phyloP scores from a whole-genome alignment of 2,888 invertebrate species.

The Euplagia quadripunctaria region DNA sequence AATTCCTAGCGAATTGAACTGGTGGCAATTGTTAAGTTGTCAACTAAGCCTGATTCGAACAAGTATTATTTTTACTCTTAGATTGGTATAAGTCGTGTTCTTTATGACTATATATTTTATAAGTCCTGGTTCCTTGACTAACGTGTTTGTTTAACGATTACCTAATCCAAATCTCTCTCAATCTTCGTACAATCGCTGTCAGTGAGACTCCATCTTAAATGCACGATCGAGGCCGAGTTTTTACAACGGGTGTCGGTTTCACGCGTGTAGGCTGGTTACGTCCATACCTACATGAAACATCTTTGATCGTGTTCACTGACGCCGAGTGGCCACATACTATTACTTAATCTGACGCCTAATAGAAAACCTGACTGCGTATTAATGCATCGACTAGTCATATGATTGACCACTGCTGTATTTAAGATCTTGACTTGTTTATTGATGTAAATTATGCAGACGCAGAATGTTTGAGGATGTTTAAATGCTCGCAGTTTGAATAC shows the following conservation, averaged over 20 bases:
- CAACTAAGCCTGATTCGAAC: too few relatives aligned
- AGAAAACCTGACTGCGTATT: slow-evolving; percentile 9
- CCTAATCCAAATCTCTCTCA: not conserved
- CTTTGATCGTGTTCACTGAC: slow-evolving; percentile 37
- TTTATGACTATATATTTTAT: not conserved
- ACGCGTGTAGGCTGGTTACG: slow-evolving; percentile 66
- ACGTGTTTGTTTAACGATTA: too few relatives aligned
- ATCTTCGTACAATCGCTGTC: slow-evolving; percentile 38
- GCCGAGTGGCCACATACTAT: slow-evolving; percentile 25
- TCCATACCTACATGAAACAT: slow-evolving; percentile 55
- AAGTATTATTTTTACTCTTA: not conserved
- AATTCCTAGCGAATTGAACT: too few relatives aligned
- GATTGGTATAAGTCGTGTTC: not conserved
- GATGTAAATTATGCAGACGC: not conserved
- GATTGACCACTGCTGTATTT: not conserved
- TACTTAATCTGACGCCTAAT: slow-evolving; percentile 36
- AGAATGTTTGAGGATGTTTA: not conserved
- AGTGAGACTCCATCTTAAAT: slow-evolving; percentile 38
- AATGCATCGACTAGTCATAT: not conserved
- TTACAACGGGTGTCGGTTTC: slow-evolving; percentile 72
- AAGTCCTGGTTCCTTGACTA: not conserved
- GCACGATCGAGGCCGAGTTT: slow-evolving; percentile 66
- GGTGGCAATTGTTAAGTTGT: too few relatives aligned
- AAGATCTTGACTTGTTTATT: not conserved
- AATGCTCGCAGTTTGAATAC: too few relatives aligned